Evolutionary conservation across 2,888 invertebrate genomes (phyloP), one percentile per base, ranked within the genome.

Genomic region (Protophormia terraenovae): DNA sequence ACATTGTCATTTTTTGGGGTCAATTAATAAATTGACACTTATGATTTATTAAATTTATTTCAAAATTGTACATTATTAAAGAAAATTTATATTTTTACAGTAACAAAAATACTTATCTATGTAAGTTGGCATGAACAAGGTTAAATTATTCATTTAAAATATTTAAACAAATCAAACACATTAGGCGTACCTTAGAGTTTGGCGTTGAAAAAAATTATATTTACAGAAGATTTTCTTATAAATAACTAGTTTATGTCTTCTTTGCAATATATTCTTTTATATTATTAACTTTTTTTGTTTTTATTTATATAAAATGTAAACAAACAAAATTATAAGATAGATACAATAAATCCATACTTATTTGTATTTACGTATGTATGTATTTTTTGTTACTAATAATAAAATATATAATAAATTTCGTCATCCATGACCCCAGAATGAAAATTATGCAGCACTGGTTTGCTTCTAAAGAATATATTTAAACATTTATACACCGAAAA

Each of bases 1-100:
- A 60, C 14, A 24, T 24, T 24, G 24, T 22, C 62, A 41, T 5
- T 7, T 14, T 35, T 38, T 41, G 38, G 62, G 38, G 62, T 64
- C 62, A 64, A 64, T 64, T 38, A 64, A 38, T 8, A 64, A 38
- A 35, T 22, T 64, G 41, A 64, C 62, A 38, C n/a, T 41, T 22
- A 14, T 64, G 24, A 38, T 64, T 22, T 38, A 38, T 38, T 22
- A 64, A 38, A 38, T 64, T 41, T 62, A 38, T 38, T 24, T 64
- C 22, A 38, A 19, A 5, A 35, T 32, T n/a, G n/a, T 14, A 22
- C 3, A 24, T 53, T 41, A 19, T 47, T 47, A 14, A 47, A 47
- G 22, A 50, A 22, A 8, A 50, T 8, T 10, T 50, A 3, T 22
- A 50, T 50, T 22, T 50, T 10, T 22, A 50, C 50, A 50, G 22